These are phyloP conservation scores for Eurystomus glaucurus DNA, from an alignment of 2,797 vertebrate species.

Conservation along the genomic window DNA sequence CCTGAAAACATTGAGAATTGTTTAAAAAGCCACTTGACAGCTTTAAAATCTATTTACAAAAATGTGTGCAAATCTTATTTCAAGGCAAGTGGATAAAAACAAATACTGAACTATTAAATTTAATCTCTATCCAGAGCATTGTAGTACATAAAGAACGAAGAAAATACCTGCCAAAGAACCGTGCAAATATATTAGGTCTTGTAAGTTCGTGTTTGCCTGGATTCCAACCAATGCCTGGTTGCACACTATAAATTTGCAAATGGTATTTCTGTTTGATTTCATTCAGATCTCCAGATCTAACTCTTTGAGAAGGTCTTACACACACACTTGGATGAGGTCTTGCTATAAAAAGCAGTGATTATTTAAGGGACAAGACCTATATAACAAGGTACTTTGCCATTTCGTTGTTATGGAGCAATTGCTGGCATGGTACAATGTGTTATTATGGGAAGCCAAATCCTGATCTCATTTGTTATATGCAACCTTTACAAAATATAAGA, in stretches of 20 bases:
- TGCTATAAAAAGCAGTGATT: not conserved
- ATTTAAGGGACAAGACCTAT: slow-evolving; percentile 2
- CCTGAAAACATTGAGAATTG: not conserved
- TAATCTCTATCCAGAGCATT: not conserved
- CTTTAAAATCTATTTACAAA: slow-evolving; percentile 36
- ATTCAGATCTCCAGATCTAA: not conserved
- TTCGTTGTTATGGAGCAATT: not conserved
- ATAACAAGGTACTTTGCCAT: slow-evolving; percentile 7
- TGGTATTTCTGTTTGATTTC: slow-evolving; percentile 15
- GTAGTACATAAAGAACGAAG: slow-evolving; percentile 10
- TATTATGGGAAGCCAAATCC: slow-evolving; percentile 51
- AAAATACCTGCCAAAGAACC: slow-evolving; percentile 4
- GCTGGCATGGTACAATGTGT: slow-evolving; percentile 14
- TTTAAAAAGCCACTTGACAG: slow-evolving; percentile 26
- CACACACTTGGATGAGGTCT: not conserved
- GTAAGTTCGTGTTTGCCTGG: not conserved
- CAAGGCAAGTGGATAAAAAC: not conserved
- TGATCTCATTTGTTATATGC: slow-evolving; percentile 57
- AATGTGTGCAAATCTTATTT: slow-evolving; percentile 33
- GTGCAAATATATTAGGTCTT: not conserved
- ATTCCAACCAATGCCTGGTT: not conserved
- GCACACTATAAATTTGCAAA: not conserved
- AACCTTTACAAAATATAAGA: slow-evolving; percentile 28
- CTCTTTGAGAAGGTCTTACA: not conserved
- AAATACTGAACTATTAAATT: not conserved